These are phyloP conservation scores for Menidia beryllina DNA, from an alignment of 2,113 vertebrate genomes.

Conservation along the genomic window DNA sequence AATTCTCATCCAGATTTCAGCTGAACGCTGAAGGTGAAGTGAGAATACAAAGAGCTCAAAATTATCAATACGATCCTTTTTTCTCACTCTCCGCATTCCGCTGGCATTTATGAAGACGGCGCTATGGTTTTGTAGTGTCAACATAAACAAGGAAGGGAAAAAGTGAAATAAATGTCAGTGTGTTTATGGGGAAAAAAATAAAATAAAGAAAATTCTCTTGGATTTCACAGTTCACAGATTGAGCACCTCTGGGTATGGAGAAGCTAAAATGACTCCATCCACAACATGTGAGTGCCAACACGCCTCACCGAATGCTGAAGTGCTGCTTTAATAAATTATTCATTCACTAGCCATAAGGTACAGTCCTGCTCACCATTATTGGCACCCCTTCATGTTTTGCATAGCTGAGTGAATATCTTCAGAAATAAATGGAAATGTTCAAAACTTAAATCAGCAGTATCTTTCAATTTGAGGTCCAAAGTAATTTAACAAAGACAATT, in stretches of 20 bases:
- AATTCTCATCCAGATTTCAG: no score
- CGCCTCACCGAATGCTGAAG: conserved; percentile 11
- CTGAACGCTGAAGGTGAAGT: neutral
- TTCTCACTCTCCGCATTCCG: neutral
- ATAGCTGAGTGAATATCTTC: no score
- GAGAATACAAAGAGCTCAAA: conserved; percentile 3
- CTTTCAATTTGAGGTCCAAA: no score
- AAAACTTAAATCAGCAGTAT: no score
- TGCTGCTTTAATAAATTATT: conserved; percentile 56
- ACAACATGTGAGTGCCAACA: neutral
- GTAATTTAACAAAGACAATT: no score
- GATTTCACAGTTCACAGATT: conserved; percentile 16
- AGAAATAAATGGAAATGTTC: no score
- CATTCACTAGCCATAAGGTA: conserved; percentile 33
- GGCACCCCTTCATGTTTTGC: no score
- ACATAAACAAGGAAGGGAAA: neutral
- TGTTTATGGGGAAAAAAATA: no score
- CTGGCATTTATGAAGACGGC: neutral
- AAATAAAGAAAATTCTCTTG: neutral
- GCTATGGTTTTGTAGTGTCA: no score
- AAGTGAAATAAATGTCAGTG: neutral
- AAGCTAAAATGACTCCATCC: conserved; percentile 18
- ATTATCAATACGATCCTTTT: neutral
- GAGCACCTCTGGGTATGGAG: conserved; percentile 18
- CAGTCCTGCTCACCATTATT: no score